Conservation (phyloP, 1,140 invertebrate species). For the Zaprionus camerounensis region DNA sequence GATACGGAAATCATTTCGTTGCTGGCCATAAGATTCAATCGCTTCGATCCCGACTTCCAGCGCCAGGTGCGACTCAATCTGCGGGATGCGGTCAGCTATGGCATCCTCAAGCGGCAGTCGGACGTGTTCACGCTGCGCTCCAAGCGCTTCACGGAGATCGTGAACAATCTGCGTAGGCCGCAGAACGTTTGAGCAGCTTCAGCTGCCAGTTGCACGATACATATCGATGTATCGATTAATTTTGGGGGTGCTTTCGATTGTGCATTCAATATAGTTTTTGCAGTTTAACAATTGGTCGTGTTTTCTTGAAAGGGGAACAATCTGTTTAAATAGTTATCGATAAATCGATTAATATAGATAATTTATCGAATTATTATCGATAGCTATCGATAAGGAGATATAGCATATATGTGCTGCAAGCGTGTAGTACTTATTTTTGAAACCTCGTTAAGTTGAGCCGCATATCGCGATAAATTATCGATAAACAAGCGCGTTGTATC, state of each 20-base stretch:
- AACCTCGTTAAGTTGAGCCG: too few relatives aligned
- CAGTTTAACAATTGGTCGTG: neutral
- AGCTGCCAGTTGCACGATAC: neutral
- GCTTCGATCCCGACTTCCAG: constrained; percentile 54
- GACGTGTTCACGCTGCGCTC: constrained; percentile 28
- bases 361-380: neutral
- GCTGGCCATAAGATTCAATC: constrained; percentile 14
- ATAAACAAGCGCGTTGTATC: neutral
- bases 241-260: neutral
- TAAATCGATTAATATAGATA: too few relatives aligned
- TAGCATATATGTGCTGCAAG: too few relatives aligned
- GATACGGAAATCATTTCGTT: constrained; percentile 35
- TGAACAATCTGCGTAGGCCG: constrained; percentile 13
- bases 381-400: neutral
- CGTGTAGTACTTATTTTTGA: too few relatives aligned
- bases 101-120: constrained; percentile 46
- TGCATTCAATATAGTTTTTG: neutral
- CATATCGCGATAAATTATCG: neutral
- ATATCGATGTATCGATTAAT: neutral
- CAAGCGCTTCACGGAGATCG: constrained; percentile 30
- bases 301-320: neutral
- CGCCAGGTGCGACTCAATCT: constrained; percentile 50
- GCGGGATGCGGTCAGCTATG: constrained; percentile 49
- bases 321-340: too few relatives aligned
- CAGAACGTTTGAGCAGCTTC: neutral